Base-by-base conservation (phyloP, 2,113 vertebrate genomes). In the Narcine bancroftii region DNA sequence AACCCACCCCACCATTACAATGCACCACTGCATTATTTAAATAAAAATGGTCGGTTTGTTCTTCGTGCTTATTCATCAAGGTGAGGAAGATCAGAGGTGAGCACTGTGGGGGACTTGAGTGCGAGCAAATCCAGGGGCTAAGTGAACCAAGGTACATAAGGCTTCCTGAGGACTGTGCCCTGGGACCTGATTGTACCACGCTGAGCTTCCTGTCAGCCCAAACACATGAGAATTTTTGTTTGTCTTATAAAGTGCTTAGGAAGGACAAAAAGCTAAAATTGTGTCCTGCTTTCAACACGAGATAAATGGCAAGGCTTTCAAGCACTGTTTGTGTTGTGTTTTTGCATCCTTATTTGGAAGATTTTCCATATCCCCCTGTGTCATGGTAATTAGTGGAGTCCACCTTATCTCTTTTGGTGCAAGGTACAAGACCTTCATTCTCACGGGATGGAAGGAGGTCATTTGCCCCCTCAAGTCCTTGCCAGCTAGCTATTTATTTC, bases 81-180 rank as follows among this genome's bases (percentile, higher is more conserved):
- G 65, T 47, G 39, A 13, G 24, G 63, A 60, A 85, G 53, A 60
- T 45, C 77, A 21, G 53, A 85, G 33, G 29, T 21, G 33, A 85
- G 50, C 2, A 36, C 50, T 85, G 53, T 60, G 60, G 36, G 21
- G n/a, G 29, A 36, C 26, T 24, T 66, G 63, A 60, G 53, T 45
- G 87, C 36, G 63, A 69, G 65, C 39, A 1, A 10, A 66, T 26
- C 53, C 10, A 69, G 89, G 39, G 39, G 63, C 66, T 65, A 91
- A 65, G 89, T 91, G 89, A 91, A 91, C n/a, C n/a, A n/a, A n/a
- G n/a, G n/a, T n/a, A n/a, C 71, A 15, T 91, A 91, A 65, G 39
- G 42, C 42, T 91, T 91, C 89, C 89, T 91, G 65, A 91, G 63
- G 26, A 2, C 39, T 15, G 3, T 21, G 39, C 21, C 19, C 42